A percentile compares a stretch with the other conserved stretches of the same genome.
These are phyloP conservation scores for Oreortyx pictus DNA, from an alignment of 2,797 vertebrate species.

Conservation along the genomic window DNA sequence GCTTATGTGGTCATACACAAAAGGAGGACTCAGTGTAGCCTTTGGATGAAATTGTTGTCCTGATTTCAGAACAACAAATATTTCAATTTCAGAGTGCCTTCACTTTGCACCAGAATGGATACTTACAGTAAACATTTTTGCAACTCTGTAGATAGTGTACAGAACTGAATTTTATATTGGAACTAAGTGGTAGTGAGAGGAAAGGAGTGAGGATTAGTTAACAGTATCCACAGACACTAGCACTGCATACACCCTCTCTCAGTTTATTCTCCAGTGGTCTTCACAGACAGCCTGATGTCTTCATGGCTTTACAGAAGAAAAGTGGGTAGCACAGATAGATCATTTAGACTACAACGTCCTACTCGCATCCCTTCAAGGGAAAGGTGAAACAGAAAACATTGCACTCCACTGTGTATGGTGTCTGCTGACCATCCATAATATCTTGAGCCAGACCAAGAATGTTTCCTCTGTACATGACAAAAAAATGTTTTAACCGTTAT, in stretches of 20 bases:
- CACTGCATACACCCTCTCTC: not conserved
- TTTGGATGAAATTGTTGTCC: not conserved
- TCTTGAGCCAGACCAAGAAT: not conserved
- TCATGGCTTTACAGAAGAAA: not conserved
- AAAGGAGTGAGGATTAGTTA: rapidly evolving
- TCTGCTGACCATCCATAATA: not conserved
- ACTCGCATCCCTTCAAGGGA: not conserved
- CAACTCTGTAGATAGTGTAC: not conserved
- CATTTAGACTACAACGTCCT: not conserved
- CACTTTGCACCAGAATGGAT: not conserved
- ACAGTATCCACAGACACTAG: not conserved
- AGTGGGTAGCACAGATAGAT: not conserved
- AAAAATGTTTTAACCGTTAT: not conserved
- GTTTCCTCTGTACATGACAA: not conserved
- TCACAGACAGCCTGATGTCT: not conserved
- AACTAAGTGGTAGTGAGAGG: not conserved
- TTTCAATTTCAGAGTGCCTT: not conserved
- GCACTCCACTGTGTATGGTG: not conserved
- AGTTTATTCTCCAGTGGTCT: not conserved
- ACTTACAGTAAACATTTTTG: not conserved
- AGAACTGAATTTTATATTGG: not conserved
- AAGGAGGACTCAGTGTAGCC: not conserved
- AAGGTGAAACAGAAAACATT: not conserved
- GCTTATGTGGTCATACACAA: not conserved
- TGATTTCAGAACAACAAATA: not conserved